Percentiles rank a stretch among this genome's conserved stretches.
These are phyloP conservation scores for Brachypodius melanocephalos DNA, from an alignment of 2,113 vertebrate genomes.

Conservation along the genomic window DNA sequence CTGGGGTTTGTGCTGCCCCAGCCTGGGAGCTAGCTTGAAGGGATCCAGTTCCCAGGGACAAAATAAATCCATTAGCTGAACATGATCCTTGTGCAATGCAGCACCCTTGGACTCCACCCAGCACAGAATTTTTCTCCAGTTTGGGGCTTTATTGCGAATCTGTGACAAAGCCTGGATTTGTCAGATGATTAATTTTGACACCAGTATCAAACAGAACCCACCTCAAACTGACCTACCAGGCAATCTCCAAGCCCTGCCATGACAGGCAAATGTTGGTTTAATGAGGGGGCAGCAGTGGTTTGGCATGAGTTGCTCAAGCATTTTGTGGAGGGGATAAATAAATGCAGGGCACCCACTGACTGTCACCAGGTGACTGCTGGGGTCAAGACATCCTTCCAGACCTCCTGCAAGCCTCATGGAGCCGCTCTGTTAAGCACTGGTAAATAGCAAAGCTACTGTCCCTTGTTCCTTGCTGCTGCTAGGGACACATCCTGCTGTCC, in stretches of 20 bases:
- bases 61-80: constrained; percentile 11
- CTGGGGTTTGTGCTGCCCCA: background rate
- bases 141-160: background rate
- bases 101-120: background rate
- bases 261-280: background rate
- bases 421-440: background rate
- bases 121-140: background rate
- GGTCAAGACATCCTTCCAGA: background rate
- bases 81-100: background rate
- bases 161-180: background rate
- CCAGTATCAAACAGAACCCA: background rate
- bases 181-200: background rate
- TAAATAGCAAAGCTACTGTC: background rate
- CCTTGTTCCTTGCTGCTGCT: background rate
- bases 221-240: background rate
- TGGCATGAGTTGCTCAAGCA: background rate
- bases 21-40: background rate
- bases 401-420: background rate
- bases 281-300: background rate
- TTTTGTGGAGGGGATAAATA: background rate
- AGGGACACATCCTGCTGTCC: background rate
- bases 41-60: background rate
- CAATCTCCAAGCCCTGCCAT: background rate
- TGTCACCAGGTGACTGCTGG: background rate
- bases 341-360: background rate